Evolutionary conservation across 2,113 vertebrate species (phyloP).

Genomic region (Alouatta palliata): DNA sequence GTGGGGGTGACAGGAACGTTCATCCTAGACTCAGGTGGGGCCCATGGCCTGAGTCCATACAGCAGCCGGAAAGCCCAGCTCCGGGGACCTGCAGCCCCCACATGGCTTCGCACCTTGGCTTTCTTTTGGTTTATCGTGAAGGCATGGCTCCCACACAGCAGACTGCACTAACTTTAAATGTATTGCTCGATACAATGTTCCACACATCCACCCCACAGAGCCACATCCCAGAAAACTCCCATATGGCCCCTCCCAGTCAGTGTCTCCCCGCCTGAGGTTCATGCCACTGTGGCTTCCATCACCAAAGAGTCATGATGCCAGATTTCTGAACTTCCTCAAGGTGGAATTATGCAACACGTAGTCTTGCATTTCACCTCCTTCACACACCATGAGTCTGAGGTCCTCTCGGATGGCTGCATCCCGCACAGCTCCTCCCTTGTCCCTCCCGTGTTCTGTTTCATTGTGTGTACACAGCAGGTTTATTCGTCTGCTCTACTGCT

Average conservation of each 20-base stretch:
- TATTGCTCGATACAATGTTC: background rate
- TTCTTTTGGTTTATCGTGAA: background rate
- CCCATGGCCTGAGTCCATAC: background rate
- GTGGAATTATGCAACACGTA: fast-evolving
- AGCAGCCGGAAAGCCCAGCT: too few relatives aligned
- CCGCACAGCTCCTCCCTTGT: too few relatives aligned
- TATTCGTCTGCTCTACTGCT: too few relatives aligned
- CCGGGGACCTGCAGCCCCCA: background rate
- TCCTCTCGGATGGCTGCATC: fast-evolving
- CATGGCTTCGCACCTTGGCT: background rate
- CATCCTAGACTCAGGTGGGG: background rate
- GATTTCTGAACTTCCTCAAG: background rate
- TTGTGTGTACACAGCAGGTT: fast-evolving
- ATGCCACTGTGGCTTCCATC: background rate
- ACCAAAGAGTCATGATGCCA: background rate
- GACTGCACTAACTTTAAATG: background rate
- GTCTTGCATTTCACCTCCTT: background rate
- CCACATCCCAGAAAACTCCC: background rate
- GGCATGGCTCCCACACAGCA: background rate
- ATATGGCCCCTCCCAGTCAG: fast-evolving
- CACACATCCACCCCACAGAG: too few relatives aligned
- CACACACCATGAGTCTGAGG: fast-evolving
- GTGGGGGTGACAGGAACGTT: background rate
- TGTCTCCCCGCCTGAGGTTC: background rate
- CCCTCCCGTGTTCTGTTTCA: fast-evolving